Percentiles rank a stretch among this genome's conserved stretches.
Conservation (phyloP, 2,888 invertebrate species). For the Hydraecia micacea region DNA sequence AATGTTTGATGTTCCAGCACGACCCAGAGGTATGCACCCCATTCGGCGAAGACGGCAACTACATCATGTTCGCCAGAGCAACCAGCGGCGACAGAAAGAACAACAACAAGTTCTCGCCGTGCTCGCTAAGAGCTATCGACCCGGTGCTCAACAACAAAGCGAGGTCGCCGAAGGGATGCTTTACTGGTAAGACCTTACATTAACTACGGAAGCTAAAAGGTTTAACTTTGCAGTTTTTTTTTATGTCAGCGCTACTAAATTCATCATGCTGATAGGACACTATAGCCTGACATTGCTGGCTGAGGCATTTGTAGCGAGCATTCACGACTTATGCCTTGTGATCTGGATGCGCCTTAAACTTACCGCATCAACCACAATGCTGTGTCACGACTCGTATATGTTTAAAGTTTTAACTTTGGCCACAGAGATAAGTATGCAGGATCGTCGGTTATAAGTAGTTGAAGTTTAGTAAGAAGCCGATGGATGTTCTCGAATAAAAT, state of each 20-base stretch:
- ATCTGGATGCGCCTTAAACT: too few relatives aligned
- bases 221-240: not conserved
- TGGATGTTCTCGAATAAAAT: too few relatives aligned
- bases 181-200: constrained; percentile 93
- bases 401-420: too few relatives aligned
- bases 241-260: not conserved
- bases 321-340: too few relatives aligned
- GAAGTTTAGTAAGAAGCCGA: too few relatives aligned
- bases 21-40: constrained; percentile 98
- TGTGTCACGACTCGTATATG: too few relatives aligned
- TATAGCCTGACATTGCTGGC: too few relatives aligned
- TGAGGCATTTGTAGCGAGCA: too few relatives aligned
- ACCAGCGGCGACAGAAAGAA: constrained; percentile 99
- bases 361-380: too few relatives aligned
- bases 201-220: not conserved
- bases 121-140: constrained; percentile 97
- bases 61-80: constrained; percentile 99
- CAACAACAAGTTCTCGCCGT: constrained; percentile 99
- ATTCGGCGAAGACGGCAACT: constrained; percentile 99
- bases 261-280: not conserved
- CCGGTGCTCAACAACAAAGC: constrained; percentile 98
- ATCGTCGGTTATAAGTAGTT: too few relatives aligned
- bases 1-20: constrained; percentile 91
- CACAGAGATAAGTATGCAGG: too few relatives aligned
- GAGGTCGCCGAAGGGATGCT: constrained; percentile 97